phyloP scores from a whole-genome alignment of 2,797 vertebrate species.

The Helostoma temminkii region DNA sequence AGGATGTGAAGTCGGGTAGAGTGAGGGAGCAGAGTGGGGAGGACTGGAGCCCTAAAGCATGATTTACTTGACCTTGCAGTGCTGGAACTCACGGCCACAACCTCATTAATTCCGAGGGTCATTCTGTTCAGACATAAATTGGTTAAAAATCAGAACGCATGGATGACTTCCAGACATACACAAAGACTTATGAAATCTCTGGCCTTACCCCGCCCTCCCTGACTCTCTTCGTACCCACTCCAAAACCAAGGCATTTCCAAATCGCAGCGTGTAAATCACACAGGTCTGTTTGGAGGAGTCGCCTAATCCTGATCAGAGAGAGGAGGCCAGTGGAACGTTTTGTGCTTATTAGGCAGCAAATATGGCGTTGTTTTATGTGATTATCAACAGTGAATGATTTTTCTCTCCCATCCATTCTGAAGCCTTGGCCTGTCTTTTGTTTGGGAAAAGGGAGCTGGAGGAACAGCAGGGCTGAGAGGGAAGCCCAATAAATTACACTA shows the following conservation, averaged over 20 bases:
- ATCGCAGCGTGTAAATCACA: conserved; percentile 93
- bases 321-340: conserved; percentile 93
- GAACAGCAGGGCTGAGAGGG: conserved; percentile 79
- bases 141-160: conserved; percentile 91
- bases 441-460: conserved; percentile 76
- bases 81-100: conserved; percentile 91
- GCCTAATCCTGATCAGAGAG: conserved; percentile 91
- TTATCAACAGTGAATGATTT: conserved; percentile 88
- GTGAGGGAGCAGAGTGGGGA: conserved; percentile 76
- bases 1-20: conserved; percentile 87
- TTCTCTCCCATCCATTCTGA: conserved; percentile 83
- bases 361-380: conserved; percentile 93
- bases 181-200: conserved; percentile 97
- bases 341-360: conserved; percentile 97
- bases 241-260: conserved; percentile 91
- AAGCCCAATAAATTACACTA: conserved; percentile 87
- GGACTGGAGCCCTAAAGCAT: conserved; percentile 88
- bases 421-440: conserved; percentile 84
- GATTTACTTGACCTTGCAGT: conserved; percentile 97
- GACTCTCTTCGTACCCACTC: conserved; percentile 82
- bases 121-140: conserved; percentile 96
- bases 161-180: conserved; percentile 97
- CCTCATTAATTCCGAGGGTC: conserved; percentile 99
- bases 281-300: conserved; percentile 87
- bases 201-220: conserved; percentile 76